Evolutionary conservation across 2,797 vertebrate species (phyloP).

Genomic region (Odontamblyopus lacepedii): DNA sequence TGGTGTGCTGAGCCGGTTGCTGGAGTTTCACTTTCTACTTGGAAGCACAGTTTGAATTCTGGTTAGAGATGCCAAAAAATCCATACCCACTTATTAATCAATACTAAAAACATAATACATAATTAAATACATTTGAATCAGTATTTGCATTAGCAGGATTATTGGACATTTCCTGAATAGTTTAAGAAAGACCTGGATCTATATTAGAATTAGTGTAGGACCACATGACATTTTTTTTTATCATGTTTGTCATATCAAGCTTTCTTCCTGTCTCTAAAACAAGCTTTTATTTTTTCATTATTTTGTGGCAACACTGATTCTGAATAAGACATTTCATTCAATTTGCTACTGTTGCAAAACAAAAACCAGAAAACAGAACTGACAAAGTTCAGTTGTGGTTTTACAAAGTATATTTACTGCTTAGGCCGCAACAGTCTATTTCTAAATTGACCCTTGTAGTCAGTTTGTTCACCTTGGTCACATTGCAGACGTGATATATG

Average conservation of each 20-base stretch:
- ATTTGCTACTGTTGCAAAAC: no score
- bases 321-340: no score
- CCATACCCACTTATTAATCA: not conserved
- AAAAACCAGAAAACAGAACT: no score
- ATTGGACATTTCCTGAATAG: not conserved
- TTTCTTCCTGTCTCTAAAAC: no score
- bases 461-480: not conserved
- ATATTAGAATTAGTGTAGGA: no score
- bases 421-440: not conserved
- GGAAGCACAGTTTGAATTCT: not conserved
- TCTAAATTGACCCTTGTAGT: not conserved
- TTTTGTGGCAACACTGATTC: no score
- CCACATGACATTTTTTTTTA: no score
- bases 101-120: not conserved
- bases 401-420: no score
- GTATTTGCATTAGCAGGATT: not conserved
- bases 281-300: no score
- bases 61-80: not conserved
- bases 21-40: no score
- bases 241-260: no score
- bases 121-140: not conserved
- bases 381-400: no score
- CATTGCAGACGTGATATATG: not conserved
- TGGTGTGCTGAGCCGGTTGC: constrained; percentile 27
- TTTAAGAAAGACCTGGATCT: not conserved